phyloP scores from a whole-genome alignment of 2,888 invertebrate species.

The Xanthorhoe designata region DNA sequence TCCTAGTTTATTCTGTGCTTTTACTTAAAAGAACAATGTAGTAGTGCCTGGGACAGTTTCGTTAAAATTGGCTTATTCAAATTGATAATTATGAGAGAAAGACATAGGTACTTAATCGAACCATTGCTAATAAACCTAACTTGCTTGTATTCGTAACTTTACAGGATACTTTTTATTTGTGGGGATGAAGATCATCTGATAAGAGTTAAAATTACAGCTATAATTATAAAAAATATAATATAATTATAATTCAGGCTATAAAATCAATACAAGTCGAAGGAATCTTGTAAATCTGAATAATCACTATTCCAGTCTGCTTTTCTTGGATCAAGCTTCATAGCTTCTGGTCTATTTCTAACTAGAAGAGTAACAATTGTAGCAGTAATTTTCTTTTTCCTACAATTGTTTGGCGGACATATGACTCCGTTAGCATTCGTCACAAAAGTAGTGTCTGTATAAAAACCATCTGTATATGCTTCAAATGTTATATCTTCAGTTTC shows the following conservation, averaged over 20 bases:
- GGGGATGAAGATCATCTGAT: too few species aligned
- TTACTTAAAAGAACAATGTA: too few species aligned
- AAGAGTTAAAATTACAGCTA: too few species aligned
- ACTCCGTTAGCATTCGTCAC: conserved; percentile 18
- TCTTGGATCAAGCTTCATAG: conserved; percentile 5
- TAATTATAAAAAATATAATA: too few species aligned
- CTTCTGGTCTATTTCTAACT: neutral
- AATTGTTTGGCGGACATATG: conserved; percentile 34
- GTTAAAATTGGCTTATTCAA: too few species aligned
- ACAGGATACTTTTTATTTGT: too few species aligned
- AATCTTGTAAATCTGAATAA: conserved; percentile 21
- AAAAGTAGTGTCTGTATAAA: neutral
- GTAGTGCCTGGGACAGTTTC: too few species aligned
- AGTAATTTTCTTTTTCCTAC: conserved; percentile 20
- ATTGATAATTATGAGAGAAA: too few species aligned
- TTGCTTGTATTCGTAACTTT: too few species aligned
- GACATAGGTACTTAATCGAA: too few species aligned
- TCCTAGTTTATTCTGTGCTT: too few species aligned
- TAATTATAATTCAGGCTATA: neutral
- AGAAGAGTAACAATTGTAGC: conserved; percentile 11
- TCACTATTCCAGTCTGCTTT: conserved; percentile 19
- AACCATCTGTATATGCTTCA: neutral
- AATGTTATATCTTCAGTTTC: conserved; percentile 22
- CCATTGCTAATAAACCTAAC: too few species aligned
- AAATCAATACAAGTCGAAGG: conserved; percentile 4